Percentiles rank a stretch among this genome's conserved stretches.
Evolutionary conservation across 2,888 invertebrate species (phyloP).

Genomic region (Pterostichus madidus): DNA sequence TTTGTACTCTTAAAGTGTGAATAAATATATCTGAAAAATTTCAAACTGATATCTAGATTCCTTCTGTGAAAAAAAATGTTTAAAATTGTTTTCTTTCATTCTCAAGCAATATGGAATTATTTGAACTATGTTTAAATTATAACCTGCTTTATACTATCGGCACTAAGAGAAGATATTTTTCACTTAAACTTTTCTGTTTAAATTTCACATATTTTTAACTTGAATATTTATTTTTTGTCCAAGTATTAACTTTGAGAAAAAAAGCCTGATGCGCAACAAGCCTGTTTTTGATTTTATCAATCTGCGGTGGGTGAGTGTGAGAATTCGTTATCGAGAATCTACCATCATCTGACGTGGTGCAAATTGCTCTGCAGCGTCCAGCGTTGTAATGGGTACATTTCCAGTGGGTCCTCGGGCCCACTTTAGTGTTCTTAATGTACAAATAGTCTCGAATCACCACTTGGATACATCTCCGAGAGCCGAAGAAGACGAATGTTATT

Average conservation of each 20-base stretch:
- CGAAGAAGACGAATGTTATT: slow-evolving; percentile 72
- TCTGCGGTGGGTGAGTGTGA: slow-evolving; percentile 9
- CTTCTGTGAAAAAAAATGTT: too few relatives aligned
- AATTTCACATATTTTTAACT: background rate
- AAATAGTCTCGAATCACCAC: slow-evolving; percentile 65
- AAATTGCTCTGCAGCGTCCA: slow-evolving; percentile 71
- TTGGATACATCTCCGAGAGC: slow-evolving; percentile 68
- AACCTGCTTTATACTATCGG: too few relatives aligned
- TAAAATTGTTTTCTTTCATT: too few relatives aligned
- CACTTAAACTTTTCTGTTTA: too few relatives aligned
- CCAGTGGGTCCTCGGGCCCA: slow-evolving; percentile 72
- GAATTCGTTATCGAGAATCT: background rate
- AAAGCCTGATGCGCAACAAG: slow-evolving; percentile 6
- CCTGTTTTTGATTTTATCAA: slow-evolving; percentile 18
- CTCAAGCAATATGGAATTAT: too few relatives aligned
- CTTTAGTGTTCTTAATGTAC: slow-evolving; percentile 68
- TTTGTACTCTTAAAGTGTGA: too few relatives aligned
- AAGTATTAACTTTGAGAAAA: background rate
- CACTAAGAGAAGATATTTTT: too few relatives aligned
- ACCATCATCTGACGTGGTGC: background rate
- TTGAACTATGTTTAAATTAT: too few relatives aligned
- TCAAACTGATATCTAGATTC: too few relatives aligned
- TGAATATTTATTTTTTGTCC: too few relatives aligned
- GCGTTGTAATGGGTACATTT: slow-evolving; percentile 71
- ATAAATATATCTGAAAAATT: too few relatives aligned